Base-by-base conservation (phyloP, 1,140 invertebrate genomes). In the Orchesella cincta region DNA sequence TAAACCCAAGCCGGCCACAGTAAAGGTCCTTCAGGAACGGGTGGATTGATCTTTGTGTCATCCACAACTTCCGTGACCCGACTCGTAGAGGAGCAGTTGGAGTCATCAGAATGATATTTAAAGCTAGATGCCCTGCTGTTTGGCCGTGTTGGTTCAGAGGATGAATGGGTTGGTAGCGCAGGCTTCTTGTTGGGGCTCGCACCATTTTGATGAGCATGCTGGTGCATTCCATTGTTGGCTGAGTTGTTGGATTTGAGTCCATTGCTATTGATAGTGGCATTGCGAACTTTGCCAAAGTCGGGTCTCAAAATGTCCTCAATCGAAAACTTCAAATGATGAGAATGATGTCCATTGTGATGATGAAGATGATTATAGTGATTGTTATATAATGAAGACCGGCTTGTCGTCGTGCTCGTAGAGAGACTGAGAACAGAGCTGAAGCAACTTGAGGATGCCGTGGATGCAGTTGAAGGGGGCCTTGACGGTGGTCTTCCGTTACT, bases 1-100 rank as follows among this genome's bases (percentile, higher is more conserved):
- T 96, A 98, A 31, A 98, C 95, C 97, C 97, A 98, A 0, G 96
- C 96, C 0, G 96, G 96, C 93, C 94, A 73, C 29, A 73, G 39
- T 28, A 73, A 23, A 1, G 71, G 71, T 46, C 71, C 71, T 39
- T 73, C 71, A 23, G 71, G 71, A 23, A 73, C 71, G 2, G 71
- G 14, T 46, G 71, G 71, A 29, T 73, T 73, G 36, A 73, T 51
- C 78, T 82, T 82, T 18, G 77, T 72, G 26, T 82, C 81, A 77
- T 80, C 79, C 20, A 82, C 81, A 28, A 82, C 75, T 74, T 80
- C 79, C 52, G 74, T 71, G 16, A 51, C 8, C 20, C 33, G 12
- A 28, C 77, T 76, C 20, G 28, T 54, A 29, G 73, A 74, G 64
- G 79, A 80, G 54, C 78, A 75, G 57, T 82, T 82, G 0, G 81